Base-by-base conservation (phyloP, 2,888 invertebrate genomes). In the Rhimphoctona megacephalus region DNA sequence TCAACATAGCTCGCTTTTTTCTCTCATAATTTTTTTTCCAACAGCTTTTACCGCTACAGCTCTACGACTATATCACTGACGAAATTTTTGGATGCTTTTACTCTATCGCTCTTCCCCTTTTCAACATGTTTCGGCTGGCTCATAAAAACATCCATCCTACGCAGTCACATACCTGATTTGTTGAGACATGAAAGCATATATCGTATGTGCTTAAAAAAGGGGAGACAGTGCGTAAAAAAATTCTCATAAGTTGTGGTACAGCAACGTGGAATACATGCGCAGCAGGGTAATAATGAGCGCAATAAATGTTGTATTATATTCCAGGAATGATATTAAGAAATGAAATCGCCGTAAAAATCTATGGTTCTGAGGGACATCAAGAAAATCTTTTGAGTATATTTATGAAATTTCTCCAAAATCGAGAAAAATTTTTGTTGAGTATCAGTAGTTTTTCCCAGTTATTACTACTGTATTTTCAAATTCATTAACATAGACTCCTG, bases 1-100 rank as follows among this genome's bases (percentile, higher is more conserved):
- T 73, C 77, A 72, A 33, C 85, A 49, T 72, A 77, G 36, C 64
- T 81, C 49, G n/a, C 14, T 61, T 33, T 33, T 64, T 22, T 72
- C 25, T 73, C 64, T 49, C 17, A 61, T 11, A 22, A 36, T 14
- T 79, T 69, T 57, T 46, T 69, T n/a, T 43, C 36, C 14, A 25
- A 49, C 36, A 36, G 19, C 39, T 73, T 69, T 49, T 17, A 69
- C 25, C 46, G 36, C 7, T 7, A 17, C n/a, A 52, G 14, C 43
- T 11, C 17, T 17, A 19, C 14, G 39, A 33, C 36, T 67, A 25
- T 61, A 43, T 61, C 57, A 61, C 22, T 22, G 22, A 39, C 43
- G 9, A 43, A 61, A 30, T 74, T 43, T 61, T 36, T 14, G 43
- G 43, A 43, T 49, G 43, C 22, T 61, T 74, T 43, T 43, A 14